Conservation (phyloP, 2,113 vertebrate species). For the Orientallactaga bullata region DNA sequence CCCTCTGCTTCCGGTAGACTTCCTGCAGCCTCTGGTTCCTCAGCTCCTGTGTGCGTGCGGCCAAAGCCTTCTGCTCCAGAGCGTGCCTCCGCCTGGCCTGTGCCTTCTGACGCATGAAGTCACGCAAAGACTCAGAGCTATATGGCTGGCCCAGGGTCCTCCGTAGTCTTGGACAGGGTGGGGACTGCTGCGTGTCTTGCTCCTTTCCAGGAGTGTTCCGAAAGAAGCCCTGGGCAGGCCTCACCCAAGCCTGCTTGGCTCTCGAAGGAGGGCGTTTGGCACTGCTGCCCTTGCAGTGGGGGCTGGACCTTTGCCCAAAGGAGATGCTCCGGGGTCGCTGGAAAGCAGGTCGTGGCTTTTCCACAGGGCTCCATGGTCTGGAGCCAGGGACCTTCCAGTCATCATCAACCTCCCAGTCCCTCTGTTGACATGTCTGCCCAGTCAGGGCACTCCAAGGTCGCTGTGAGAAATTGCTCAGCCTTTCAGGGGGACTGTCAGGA, state of each 20-base stretch:
- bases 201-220: slow-evolving; percentile 1
- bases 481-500: background rate
- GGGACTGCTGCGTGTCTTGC: fast-evolving
- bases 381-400: fast-evolving
- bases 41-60: background rate
- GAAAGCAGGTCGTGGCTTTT: background rate
- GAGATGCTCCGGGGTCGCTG: background rate
- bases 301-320: fast-evolving
- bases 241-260: background rate
- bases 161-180: background rate
- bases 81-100: slow-evolving; percentile 78
- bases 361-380: background rate
- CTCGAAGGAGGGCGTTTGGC: fast-evolving
- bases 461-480: background rate
- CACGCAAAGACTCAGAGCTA: slow-evolving; percentile 68
- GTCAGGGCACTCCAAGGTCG: background rate
- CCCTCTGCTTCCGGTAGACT: slow-evolving; percentile 83
- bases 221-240: fast-evolving
- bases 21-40: slow-evolving; percentile 81
- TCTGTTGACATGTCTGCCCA: background rate
- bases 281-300: too few species aligned
- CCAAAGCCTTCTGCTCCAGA: slow-evolving; percentile 66
- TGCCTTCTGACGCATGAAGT: slow-evolving; percentile 79
- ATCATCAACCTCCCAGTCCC: background rate
- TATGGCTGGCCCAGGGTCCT: slow-evolving; percentile 51